Evolutionary conservation across 2,888 invertebrate species (phyloP).

Genomic region (Sympetrum striolatum): DNA sequence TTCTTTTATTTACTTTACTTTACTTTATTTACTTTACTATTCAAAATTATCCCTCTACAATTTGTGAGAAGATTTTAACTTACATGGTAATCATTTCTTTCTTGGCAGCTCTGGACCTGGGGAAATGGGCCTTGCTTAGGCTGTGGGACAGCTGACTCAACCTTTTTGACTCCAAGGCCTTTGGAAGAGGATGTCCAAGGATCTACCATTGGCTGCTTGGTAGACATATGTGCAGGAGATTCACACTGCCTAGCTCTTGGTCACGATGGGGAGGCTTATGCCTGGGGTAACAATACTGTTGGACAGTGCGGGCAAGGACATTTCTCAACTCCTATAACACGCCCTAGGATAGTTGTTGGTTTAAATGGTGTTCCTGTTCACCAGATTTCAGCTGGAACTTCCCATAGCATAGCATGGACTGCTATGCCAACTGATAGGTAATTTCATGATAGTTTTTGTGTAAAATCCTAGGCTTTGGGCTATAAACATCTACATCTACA

Average conservation of each 20-base stretch:
- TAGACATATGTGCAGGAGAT: constrained; percentile 69
- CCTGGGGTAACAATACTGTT: constrained; percentile 68
- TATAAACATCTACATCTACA: too few relatives aligned
- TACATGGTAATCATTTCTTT: too few relatives aligned
- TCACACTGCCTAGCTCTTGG: constrained; percentile 69
- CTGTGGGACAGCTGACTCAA: constrained; percentile 65
- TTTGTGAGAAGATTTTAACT: too few relatives aligned
- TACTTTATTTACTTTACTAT: too few relatives aligned
- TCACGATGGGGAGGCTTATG: constrained; percentile 61
- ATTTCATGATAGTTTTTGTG: constrained; percentile 12
- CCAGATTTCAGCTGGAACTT: constrained; percentile 71
- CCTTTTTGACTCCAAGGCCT: constrained; percentile 63
- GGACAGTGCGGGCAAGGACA: constrained; percentile 72
- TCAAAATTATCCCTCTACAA: too few relatives aligned
- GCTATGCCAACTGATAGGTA: constrained; percentile 59
- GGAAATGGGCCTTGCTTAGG: constrained; percentile 69
- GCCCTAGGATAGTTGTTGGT: constrained; percentile 65
- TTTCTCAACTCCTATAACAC: constrained; percentile 65
- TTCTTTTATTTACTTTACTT: too few relatives aligned
- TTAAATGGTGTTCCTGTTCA: constrained; percentile 64
- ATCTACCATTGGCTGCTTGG: constrained; percentile 56
- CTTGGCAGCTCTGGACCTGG: constrained; percentile 66
- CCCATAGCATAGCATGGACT: constrained; percentile 70
- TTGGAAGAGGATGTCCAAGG: constrained; percentile 63
- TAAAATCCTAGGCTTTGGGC: too few relatives aligned